Evolutionary conservation across 1,140 invertebrate genomes (phyloP).

Genomic region (Listronotus bonariensis): DNA sequence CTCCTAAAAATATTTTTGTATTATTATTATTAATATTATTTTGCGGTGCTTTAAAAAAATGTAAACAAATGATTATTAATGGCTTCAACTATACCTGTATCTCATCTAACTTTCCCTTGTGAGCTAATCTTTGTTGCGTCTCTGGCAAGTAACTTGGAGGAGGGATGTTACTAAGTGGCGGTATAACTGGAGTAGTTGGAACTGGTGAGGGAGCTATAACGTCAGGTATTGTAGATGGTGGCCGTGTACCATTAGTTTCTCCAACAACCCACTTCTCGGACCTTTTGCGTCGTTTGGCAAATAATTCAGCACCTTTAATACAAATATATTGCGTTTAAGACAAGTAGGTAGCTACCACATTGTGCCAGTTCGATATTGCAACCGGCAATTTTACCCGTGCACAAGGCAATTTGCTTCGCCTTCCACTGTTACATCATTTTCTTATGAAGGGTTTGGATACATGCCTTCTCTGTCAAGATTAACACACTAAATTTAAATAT

Average conservation of each 20-base stretch:
- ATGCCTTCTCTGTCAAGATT: constrained; percentile 5
- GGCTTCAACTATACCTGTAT: constrained; percentile 60
- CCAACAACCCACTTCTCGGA: constrained; percentile 88
- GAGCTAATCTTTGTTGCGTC: constrained; percentile 56
- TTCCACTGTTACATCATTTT: too few relatives aligned
- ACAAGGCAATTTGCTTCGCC: too few relatives aligned
- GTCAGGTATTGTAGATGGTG: constrained; percentile 46
- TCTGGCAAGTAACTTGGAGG: constrained; percentile 57
- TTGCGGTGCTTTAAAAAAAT: too few relatives aligned
- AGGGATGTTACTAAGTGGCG: constrained; percentile 51
- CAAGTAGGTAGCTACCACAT: too few relatives aligned
- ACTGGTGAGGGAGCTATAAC: constrained; percentile 50
- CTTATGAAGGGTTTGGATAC: too few relatives aligned
- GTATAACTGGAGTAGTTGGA: constrained; percentile 52
- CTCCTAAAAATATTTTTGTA: constrained; percentile 55
- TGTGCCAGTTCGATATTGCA: too few relatives aligned
- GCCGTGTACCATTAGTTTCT: constrained; percentile 62
- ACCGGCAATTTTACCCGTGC: too few relatives aligned
- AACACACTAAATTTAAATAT: too few relatives aligned
- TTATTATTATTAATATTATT: too few relatives aligned
- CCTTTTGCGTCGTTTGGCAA: constrained; percentile 83
- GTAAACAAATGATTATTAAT: too few relatives aligned
- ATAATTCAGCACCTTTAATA: constrained; percentile 77
- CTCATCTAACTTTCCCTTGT: constrained; percentile 61
- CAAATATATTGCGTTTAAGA: too few relatives aligned